These are phyloP conservation scores for Cephus rjabovi DNA, from an alignment of 2,888 invertebrate genomes.

Conservation along the genomic window DNA sequence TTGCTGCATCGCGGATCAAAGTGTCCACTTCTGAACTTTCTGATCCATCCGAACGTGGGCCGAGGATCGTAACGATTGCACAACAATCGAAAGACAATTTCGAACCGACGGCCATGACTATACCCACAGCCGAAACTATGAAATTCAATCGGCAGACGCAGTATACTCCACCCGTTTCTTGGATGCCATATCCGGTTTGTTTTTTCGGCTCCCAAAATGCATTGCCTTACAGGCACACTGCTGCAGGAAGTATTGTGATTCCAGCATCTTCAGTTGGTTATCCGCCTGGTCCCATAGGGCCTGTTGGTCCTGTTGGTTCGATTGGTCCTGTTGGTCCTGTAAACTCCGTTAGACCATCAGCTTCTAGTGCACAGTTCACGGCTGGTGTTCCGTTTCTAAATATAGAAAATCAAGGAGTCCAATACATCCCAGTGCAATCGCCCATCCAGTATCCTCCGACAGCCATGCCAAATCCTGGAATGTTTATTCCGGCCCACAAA, in stretches of 20 bases:
- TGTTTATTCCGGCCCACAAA: conserved; percentile 1
- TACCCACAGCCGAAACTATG: conserved; percentile 48
- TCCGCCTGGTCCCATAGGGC: neutral
- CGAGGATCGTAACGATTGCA: conserved; percentile 5
- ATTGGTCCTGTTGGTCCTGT: neutral
- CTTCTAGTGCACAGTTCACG: neutral
- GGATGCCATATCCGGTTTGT: conserved; percentile 50
- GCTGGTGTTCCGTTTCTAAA: neutral
- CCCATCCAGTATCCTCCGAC: conserved; percentile 14
- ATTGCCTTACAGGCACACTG: conserved; percentile 1
- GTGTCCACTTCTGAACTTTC: neutral
- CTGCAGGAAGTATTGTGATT: conserved; percentile 20
- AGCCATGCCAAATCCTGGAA: neutral
- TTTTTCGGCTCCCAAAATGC: conserved; percentile 16
- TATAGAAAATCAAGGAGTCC: neutral
- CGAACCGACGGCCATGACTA: conserved; percentile 19
- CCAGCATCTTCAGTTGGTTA: conserved; percentile 24
- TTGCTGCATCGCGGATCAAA: neutral
- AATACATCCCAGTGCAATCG: conserved; percentile 1
- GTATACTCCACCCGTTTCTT: conserved; percentile 40
- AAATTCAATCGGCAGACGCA: conserved; percentile 54
- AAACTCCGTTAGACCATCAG: neutral
- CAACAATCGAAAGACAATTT: conserved; percentile 15
- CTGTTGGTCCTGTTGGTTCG: neutral
- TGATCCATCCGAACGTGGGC: conserved; percentile 19